A percentile compares a stretch with the other conserved stretches of the same genome.
Conservation (phyloP, 1,140 invertebrate species). For the Neodiprion fabricii region DNA sequence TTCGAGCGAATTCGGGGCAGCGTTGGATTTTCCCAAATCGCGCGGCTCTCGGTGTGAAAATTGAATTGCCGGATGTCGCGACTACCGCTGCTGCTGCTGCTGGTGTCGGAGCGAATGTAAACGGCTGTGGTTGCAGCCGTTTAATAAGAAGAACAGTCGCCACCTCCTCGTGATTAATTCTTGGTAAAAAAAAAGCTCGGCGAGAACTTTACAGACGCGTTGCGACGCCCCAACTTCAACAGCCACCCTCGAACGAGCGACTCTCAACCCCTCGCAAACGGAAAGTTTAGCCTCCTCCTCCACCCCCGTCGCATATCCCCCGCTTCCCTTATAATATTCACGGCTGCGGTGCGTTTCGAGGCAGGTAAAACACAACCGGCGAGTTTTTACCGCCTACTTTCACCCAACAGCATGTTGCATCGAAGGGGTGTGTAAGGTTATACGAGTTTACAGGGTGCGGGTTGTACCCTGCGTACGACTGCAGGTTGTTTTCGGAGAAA, state of each 20-base stretch:
- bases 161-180: constrained; percentile 60
- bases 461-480: no score
- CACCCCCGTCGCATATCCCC: not conserved
- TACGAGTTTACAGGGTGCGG: no score
- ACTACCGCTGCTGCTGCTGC: no score
- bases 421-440: no score
- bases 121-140: constrained; percentile 25
- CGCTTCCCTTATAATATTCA: not conserved
- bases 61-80: not conserved
- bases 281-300: not conserved
- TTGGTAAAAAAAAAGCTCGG: constrained; percentile 46
- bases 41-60: not conserved
- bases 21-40: no score
- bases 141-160: constrained; percentile 58
- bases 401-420: not conserved
- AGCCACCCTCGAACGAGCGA: not conserved
- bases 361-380: constrained; percentile 4
- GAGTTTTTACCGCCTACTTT: not conserved
- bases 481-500: no score
- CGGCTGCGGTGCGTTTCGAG: not conserved
- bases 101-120: not conserved
- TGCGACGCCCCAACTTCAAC: constrained; percentile 2
- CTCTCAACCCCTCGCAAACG: not conserved
- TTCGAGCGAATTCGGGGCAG: no score
- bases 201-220: constrained; percentile 9